phyloP scores from a whole-genome alignment of 2,113 vertebrate genomes.

The Cygnus atratus region DNA sequence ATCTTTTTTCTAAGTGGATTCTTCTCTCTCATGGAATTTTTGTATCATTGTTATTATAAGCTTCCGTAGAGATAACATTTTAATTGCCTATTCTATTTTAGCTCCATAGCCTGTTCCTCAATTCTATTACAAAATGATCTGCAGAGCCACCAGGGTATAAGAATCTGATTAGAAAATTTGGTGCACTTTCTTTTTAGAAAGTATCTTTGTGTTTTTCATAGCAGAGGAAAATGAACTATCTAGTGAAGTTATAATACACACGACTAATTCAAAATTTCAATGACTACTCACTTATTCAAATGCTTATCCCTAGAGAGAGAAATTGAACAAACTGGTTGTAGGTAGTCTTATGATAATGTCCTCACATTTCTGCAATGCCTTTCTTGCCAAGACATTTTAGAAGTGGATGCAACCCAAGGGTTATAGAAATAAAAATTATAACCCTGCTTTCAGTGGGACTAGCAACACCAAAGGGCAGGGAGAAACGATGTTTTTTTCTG shows the following conservation, averaged over 20 bases:
- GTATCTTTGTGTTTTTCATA: background rate
- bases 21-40: background rate
- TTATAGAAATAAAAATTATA: background rate
- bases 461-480: background rate
- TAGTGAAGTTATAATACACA: background rate
- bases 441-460: background rate
- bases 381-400: slow-evolving; percentile 16
- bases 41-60: background rate
- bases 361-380: background rate
- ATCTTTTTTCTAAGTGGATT: background rate
- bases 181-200: slow-evolving; percentile 1
- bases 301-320: background rate
- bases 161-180: slow-evolving; percentile 43
- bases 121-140: slow-evolving; percentile 24
- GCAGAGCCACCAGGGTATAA: slow-evolving; percentile 34
- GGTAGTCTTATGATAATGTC: background rate
- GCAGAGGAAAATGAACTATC: slow-evolving; percentile 26
- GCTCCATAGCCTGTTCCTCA: background rate
- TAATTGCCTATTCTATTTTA: slow-evolving; percentile 43
- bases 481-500: background rate
- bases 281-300: slow-evolving; percentile 25
- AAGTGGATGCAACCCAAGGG: background rate
- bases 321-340: background rate
- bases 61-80: background rate
- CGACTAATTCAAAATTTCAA: slow-evolving; percentile 3